These are phyloP conservation scores for Neoarius graeffei DNA, from an alignment of 2,113 vertebrate genomes.

Conservation along the genomic window DNA sequence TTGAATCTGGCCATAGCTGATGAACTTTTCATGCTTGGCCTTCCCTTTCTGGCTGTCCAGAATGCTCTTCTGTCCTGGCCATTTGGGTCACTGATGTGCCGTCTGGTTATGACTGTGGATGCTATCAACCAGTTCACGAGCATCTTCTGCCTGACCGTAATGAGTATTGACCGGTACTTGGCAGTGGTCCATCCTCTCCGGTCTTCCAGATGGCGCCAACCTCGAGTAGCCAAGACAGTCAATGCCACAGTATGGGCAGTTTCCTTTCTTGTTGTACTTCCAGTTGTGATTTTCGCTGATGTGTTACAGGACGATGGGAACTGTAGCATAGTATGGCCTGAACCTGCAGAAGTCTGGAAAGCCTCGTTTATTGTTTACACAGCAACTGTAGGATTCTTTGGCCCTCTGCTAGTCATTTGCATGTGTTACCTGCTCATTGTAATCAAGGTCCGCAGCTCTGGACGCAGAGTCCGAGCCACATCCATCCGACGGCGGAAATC, in stretches of 20 bases:
- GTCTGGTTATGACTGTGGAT: conserved; percentile 93
- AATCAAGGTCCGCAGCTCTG: conserved; percentile 84
- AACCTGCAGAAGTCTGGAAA: conserved; percentile 85
- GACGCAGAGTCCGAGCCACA: conserved; percentile 80
- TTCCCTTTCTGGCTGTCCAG: conserved; percentile 91
- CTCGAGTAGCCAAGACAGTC: conserved; percentile 82
- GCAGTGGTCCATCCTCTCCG: conserved; percentile 90
- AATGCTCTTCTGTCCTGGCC: conserved; percentile 94
- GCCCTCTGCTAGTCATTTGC: conserved; percentile 88
- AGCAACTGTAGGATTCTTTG: conserved; percentile 86
- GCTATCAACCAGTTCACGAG: conserved; percentile 97
- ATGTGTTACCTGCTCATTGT: conserved; percentile 92
- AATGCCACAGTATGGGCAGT: conserved; percentile 86
- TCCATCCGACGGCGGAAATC: conserved; percentile 84
- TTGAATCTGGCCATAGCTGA: conserved; percentile 92
- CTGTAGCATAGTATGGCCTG: conserved; percentile 93
- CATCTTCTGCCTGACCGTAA: conserved; percentile 96
- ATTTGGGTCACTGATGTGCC: conserved; percentile 91
- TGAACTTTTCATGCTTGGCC: conserved; percentile 93
- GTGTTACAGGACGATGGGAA: conserved; percentile 86
- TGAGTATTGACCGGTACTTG: conserved; percentile 93
- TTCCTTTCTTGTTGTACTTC: conserved; percentile 89
- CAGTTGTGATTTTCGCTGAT: conserved; percentile 87
- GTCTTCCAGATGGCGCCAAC: conserved; percentile 86
- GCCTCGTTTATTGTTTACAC: conserved; percentile 90